These are phyloP conservation scores for Caenorhabditis auriculariae DNA, from an alignment of 2,888 invertebrate genomes.

Conservation along the genomic window DNA sequence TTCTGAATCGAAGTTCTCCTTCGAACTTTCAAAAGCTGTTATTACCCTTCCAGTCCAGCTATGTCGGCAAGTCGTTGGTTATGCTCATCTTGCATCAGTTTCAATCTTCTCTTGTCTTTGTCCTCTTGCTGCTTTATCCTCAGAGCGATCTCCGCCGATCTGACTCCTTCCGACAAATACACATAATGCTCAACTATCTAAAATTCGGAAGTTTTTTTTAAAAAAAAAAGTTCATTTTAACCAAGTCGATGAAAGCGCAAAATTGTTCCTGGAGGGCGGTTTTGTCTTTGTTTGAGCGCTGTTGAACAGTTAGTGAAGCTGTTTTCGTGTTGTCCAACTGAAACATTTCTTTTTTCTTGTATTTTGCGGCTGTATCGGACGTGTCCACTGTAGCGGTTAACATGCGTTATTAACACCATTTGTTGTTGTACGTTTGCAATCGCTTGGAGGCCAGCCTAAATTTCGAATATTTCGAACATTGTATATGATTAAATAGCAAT, in stretches of 20 bases:
- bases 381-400: conserved; percentile 20
- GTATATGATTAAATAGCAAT: too few species aligned
- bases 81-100: conserved; percentile 35
- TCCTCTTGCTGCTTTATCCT: conserved; percentile 28
- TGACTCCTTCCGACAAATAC: conserved; percentile 29
- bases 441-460: conserved; percentile 22
- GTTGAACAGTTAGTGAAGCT: conserved; percentile 6
- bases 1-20: background rate
- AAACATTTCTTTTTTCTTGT: too few species aligned
- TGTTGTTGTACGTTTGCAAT: conserved; percentile 18
- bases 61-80: conserved; percentile 26
- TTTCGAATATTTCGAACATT: background rate
- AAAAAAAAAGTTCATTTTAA: background rate
- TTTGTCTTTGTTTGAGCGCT: conserved; percentile 15
- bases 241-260: conserved; percentile 15
- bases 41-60: conserved; percentile 17
- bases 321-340: conserved; percentile 15
- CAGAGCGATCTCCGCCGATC: conserved; percentile 24
- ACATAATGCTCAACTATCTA: conserved; percentile 38
- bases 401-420: conserved; percentile 13
- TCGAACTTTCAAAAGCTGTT: too few species aligned
- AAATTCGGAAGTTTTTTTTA: background rate
- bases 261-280: conserved; percentile 21
- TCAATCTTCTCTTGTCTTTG: conserved; percentile 24
- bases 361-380: too few species aligned